Base-by-base conservation (phyloP, 1,140 invertebrate genomes). In the Reticulitermes speratus region DNA sequence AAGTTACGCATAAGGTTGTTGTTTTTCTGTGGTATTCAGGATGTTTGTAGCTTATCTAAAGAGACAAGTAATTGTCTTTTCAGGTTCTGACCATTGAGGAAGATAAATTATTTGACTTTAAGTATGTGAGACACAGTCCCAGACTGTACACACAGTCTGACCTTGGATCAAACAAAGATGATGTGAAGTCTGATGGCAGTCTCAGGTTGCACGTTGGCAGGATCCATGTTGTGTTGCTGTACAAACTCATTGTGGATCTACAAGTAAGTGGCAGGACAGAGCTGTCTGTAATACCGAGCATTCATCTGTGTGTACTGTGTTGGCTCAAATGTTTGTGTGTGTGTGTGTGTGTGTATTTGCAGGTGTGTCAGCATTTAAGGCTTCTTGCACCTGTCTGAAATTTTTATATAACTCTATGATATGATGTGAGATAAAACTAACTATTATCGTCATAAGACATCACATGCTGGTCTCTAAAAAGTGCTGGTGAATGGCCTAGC, bases 51-150 rank as follows among this genome's bases (percentile, higher is more conserved):
- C 52, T 55, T 55, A 21, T 21, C 14, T 55, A 16, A 12, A 2
- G 19, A 55, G 19, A 19, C 3, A 19, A 12, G 19, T 21, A 19
- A 12, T 12, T 55, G 32, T 83, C 25, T 85, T 88, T 88, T 3
- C 89, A 95, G 94, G 91, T 95, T 84, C 88, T 95, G 52, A 93
- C 93, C 87, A 94, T 94, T 0, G 95, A 96, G 87, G 95, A 96
- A 89, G 96, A 96, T 88, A 95, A 95, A 90, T 94, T 96, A 0
- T 92, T 96, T 87, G 95, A 96, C 88, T 89, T 96, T 12, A 96
- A 96, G 90, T 96, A 96, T 89, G 95, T 96, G 0, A 92, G 95
- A 81, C 93, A 95, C 55, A 94, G 94, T 86, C 92, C 94, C 55
- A 92, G 93, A 55, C 89, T 94, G 45, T 93, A 93, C 88, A 88